Conservation (phyloP, 2,797 vertebrate genomes). For the Centropyge bicolor region DNA sequence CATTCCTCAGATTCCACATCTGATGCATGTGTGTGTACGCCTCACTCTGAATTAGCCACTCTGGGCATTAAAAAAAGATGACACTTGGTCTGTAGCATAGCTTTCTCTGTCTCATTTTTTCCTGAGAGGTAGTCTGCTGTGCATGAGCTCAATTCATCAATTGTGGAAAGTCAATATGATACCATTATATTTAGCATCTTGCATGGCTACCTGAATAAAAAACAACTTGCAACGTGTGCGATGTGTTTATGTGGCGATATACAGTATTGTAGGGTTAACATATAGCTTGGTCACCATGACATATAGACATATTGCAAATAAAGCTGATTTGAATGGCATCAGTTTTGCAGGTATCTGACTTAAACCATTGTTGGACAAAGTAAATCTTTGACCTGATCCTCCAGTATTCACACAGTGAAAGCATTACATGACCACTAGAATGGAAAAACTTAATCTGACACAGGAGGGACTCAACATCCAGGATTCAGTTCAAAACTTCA, state of each 20-base stretch:
- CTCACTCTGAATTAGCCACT: conserved; percentile 20
- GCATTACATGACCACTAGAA: background rate
- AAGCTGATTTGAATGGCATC: background rate
- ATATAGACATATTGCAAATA: background rate
- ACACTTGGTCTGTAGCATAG: background rate
- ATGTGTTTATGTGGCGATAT: background rate
- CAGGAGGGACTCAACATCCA: background rate
- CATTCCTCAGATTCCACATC: conserved; percentile 80
- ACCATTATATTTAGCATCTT: background rate
- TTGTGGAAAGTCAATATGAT: background rate
- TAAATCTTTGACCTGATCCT: background rate
- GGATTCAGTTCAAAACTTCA: background rate
- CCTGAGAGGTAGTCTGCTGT: background rate
- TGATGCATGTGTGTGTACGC: conserved; percentile 20
- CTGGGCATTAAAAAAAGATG: conserved; percentile 11
- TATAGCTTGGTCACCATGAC: background rate
- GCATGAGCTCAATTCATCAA: background rate
- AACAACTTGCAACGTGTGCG: background rate
- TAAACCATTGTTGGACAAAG: background rate
- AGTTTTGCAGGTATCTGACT: background rate
- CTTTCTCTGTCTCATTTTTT: background rate
- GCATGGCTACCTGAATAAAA: background rate
- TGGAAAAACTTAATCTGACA: background rate
- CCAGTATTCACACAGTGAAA: background rate
- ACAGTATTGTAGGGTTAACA: background rate